Evolutionary conservation across 2,797 vertebrate species (phyloP), one percentile per base, ranked within the genome.

Genomic region (Florisuga fusca): DNA sequence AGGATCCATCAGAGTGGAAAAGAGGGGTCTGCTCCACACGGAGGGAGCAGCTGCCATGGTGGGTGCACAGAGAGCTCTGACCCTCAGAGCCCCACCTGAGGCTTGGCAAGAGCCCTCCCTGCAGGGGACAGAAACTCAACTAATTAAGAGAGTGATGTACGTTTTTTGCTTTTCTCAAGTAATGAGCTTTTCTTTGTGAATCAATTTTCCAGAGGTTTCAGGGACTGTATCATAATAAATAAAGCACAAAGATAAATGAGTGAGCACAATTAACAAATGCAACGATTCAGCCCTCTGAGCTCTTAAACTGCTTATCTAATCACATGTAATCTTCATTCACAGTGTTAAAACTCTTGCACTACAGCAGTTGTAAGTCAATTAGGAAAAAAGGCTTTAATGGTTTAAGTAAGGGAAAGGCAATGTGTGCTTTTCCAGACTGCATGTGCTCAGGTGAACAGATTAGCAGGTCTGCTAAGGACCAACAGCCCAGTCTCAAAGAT

Each of bases 201-300:
- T 74, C 69, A 38, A 31, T 96, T 96, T 95, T 76, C 93, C 89
- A 83, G 93, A 91, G 71, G 81, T 91, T 84, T 95, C 85, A 50
- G 63, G 53, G 79, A 19, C 45, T 45, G 45, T 18, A 82, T 68
- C 25, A 8, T 88, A 95, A 96, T 85, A 96, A 95, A 94, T 84
- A 96, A 90, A 87, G 87, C 66, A 72, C 71, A 31, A 84, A 94
- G 86, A 95, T 90, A 96, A 97, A 95, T 36, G 94, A 94, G 78
- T n/a, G 67, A 96, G 64, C 75, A 78, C 84, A 91, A 93, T 94
- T 93, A 97, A 95, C 82, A 89, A 93, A 94, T 29, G 77, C 58
- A 85, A 46, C 6, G 19, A 62, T 77, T 93, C 91, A 83, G 33
- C 58, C 50, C 69, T 41, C 55, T 41, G 50, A 85, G 82, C 72